Evolutionary conservation across 2,797 vertebrate species (phyloP).

Genomic region (Mustela erminea): DNA sequence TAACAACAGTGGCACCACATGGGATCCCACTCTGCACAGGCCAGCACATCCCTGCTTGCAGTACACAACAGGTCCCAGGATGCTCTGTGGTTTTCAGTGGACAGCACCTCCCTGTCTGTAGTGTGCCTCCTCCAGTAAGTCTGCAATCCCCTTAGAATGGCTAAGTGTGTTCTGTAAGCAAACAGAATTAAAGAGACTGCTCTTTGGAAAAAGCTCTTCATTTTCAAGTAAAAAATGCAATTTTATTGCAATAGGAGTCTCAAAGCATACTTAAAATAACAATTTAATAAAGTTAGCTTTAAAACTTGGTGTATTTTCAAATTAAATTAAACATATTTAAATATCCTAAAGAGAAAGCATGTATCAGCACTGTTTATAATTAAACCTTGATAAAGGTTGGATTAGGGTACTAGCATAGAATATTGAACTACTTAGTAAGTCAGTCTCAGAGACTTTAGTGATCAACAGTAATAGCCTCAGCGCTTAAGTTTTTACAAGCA

Average conservation of each 20-base stretch:
- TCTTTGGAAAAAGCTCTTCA: slow-evolving; percentile 22
- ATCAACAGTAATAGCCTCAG: not conserved
- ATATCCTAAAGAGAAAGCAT: slow-evolving; percentile 37
- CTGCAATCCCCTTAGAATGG: not conserved
- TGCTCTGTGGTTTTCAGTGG: slow-evolving; percentile 98
- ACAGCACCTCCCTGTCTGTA: slow-evolving; percentile 97
- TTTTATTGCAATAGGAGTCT: slow-evolving; percentile 35
- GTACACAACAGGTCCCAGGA: slow-evolving; percentile 95
- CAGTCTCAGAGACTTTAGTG: not conserved
- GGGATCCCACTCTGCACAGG: slow-evolving; percentile 96
- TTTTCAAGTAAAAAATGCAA: slow-evolving; percentile 40
- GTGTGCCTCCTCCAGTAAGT: slow-evolving; percentile 93
- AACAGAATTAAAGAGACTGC: not conserved
- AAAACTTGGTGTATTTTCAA: slow-evolving; percentile 36
- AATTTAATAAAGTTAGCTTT: slow-evolving; percentile 52
- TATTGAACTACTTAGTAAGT: slow-evolving; percentile 3
- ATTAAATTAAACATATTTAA: slow-evolving; percentile 32
- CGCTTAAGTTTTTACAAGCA: not conserved
- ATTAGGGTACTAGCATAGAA: not conserved
- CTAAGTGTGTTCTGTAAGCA: not conserved
- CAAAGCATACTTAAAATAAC: not conserved
- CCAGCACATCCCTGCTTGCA: slow-evolving; percentile 96
- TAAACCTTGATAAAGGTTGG: slow-evolving; percentile 37
- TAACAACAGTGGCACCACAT: slow-evolving; percentile 95
- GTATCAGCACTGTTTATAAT: slow-evolving; percentile 27